These are phyloP conservation scores for Drosophila watanabei DNA, from an alignment of 1,140 invertebrate species.

Conservation along the genomic window DNA sequence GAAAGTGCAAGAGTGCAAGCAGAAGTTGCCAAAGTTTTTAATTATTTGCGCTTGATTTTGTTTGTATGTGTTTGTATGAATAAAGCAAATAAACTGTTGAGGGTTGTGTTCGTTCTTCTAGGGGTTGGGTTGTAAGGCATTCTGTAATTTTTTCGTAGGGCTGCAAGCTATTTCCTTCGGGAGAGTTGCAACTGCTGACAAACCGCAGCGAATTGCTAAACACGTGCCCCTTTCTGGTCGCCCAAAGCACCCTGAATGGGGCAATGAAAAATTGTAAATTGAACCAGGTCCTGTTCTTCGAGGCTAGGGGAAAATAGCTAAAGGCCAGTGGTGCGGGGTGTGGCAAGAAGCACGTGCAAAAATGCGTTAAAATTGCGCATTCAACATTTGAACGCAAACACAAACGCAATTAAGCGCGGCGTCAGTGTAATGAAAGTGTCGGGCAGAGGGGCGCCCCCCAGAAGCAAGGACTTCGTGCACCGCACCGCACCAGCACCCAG, in stretches of 20 bases:
- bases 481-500: constrained; percentile 14
- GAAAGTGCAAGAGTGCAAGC: constrained; percentile 25
- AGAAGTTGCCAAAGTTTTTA: constrained; percentile 68
- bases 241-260: constrained; percentile 52
- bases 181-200: constrained; percentile 62
- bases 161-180: constrained; percentile 13
- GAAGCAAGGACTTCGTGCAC: constrained; percentile 3
- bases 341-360: constrained; percentile 72
- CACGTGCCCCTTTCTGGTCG: constrained; percentile 59
- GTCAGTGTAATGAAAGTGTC: constrained; percentile 71
- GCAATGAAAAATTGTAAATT: constrained; percentile 80
- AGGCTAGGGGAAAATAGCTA: constrained; percentile 5
- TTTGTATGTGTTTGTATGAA: constrained; percentile 14
- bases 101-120: not conserved
- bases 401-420: constrained; percentile 81
- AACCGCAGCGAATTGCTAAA: constrained; percentile 79
- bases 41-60: constrained; percentile 68
- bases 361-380: constrained; percentile 76
- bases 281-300: constrained; percentile 18
- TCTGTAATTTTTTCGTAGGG: constrained; percentile 5
- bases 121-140: constrained; percentile 11
- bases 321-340: constrained; percentile 1
- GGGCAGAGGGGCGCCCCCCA: constrained; percentile 15
- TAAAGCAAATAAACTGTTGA: constrained; percentile 17
- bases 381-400: constrained; percentile 73